Evolutionary conservation across 2,113 vertebrate genomes (phyloP).

Genomic region (Glaucomys volans): DNA sequence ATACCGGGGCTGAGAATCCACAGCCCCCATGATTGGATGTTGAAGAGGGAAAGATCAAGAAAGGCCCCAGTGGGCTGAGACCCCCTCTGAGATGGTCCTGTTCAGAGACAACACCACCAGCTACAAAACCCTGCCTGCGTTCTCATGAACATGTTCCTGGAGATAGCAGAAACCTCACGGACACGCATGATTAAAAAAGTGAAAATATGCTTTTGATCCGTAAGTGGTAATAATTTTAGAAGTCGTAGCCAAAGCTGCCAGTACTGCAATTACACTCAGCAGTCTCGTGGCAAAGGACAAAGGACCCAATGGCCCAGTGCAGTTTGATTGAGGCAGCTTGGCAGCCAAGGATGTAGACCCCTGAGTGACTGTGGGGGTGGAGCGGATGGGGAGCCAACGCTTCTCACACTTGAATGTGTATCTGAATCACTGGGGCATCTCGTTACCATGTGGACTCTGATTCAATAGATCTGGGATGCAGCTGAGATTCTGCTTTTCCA

Average conservation of each 20-base stretch:
- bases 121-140: background rate
- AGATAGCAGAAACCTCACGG: background rate
- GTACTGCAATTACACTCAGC: constrained; percentile 43
- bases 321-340: constrained; percentile 56
- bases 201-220: constrained; percentile 66
- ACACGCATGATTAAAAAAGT: background rate
- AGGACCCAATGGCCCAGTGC: constrained; percentile 15
- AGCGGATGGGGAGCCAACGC: background rate
- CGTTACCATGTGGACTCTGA: background rate
- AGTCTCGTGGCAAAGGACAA: constrained; percentile 35
- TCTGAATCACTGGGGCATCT: background rate
- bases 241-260: constrained; percentile 3
- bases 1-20: background rate
- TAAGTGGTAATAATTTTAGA: constrained; percentile 59
- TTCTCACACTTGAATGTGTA: background rate
- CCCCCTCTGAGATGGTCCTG: background rate
- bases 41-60: background rate
- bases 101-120: background rate
- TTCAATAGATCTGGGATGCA: background rate
- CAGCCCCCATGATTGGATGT: background rate
- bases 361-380: background rate
- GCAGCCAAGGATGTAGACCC: background rate
- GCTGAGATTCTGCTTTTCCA: background rate
- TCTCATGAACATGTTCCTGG: background rate
- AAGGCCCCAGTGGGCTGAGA: background rate